phyloP scores from a whole-genome alignment of 1,140 invertebrate species.

The Parapsyche elsis region DNA sequence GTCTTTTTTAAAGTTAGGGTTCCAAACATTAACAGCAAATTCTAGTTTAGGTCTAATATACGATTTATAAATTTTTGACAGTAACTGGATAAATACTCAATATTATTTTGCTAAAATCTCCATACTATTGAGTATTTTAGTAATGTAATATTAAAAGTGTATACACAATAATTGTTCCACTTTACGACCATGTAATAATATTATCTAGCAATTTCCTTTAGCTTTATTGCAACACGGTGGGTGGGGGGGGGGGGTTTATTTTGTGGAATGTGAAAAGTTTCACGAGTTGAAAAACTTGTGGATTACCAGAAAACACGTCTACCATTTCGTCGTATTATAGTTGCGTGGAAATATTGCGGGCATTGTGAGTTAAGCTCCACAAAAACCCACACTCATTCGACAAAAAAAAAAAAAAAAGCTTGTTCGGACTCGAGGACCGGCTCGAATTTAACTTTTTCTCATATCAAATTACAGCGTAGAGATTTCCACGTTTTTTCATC shows the following conservation, averaged over 20 bases:
- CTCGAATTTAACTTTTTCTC: conserved; percentile 32
- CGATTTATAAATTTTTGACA: too few relatives aligned
- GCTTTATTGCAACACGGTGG: too few relatives aligned
- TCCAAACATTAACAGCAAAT: too few relatives aligned
- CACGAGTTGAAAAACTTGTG: conserved; percentile 15
- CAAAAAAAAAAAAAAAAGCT: neutral
- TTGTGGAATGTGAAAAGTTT: conserved; percentile 28
- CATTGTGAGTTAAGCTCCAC: conserved; percentile 19
- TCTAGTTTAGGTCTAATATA: too few relatives aligned
- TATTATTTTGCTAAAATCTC: too few relatives aligned
- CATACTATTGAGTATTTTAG: too few relatives aligned
- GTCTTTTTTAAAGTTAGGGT: too few relatives aligned
- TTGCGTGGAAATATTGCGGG: conserved; percentile 32
- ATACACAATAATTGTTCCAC: too few relatives aligned
- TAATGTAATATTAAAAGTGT: too few relatives aligned
- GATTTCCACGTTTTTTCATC: conserved; percentile 8
- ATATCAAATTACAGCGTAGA: conserved; percentile 24
- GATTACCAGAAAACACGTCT: conserved; percentile 31
- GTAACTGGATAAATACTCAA: too few relatives aligned
- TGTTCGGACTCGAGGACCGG: conserved; percentile 2
- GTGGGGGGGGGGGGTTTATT: neutral
- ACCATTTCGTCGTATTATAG: conserved; percentile 30
- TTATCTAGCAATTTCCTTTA: too few relatives aligned
- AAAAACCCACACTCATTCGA: neutral
- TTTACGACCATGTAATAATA: too few relatives aligned